Base-by-base conservation (phyloP, 1,140 invertebrate species). In the Bombyx mandarina region DNA sequence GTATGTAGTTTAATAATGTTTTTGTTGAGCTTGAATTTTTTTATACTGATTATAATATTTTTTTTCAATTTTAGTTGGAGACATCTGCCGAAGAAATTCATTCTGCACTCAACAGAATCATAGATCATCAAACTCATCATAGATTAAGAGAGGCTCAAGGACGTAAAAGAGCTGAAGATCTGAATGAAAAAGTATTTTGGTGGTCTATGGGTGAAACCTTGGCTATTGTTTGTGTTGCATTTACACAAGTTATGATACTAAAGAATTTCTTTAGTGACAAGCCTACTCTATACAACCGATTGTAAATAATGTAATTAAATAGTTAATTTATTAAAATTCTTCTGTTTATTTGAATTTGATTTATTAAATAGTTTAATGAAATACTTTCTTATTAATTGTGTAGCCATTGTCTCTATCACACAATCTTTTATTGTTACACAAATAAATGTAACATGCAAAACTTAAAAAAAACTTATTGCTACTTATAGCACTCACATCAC, bases 91-190 rank as follows among this genome's bases (percentile, higher is more conserved):
- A 94, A 76, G 93, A 94, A 80, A 94, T 99, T 66, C 97, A 99
- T 77, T 94, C 96, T 71, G 92, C 93, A 58, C 82, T 99, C 12
- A 96, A 94, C 64, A 92, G 91, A 57, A 94, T 99, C 45, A 89
- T 96, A 43, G 98, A 99, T 81, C 94, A 95, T 72, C 98, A 99
- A 90, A 99, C 98, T 6, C 97, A 99, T 89, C 97, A 99, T 88
- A 91, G 97, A 54, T 86, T 99, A 59, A 91, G 96, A 51, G 98
- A 99, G 89, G 94, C 98, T 6, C 95, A 98, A 79, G 93, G 97
- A 43, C 92, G 98, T 46, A 97, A 97, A 77, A 90, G 97, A 52
- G 98, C 98, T 1, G 98, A 99, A 88, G 95, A 98, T 83, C 89
- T 99, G 8, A 99, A 99, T 75, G 94, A 96, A 78, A 91, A 95